Percentiles rank a stretch among this genome's conserved stretches.
phyloP scores from a whole-genome alignment of 2,113 vertebrate genomes.

The Lucifuga dentata region DNA sequence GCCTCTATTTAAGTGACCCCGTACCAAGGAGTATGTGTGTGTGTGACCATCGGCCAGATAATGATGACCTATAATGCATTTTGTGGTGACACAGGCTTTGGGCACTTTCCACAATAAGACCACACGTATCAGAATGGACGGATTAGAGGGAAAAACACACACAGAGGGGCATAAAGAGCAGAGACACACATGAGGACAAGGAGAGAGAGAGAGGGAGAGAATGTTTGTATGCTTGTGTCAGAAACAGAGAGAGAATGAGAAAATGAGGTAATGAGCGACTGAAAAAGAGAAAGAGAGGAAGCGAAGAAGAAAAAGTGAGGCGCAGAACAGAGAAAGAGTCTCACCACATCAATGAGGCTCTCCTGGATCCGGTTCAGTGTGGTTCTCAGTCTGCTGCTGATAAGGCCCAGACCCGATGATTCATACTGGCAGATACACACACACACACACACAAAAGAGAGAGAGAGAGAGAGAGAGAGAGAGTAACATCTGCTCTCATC shows the following conservation, averaged over 20 bases:
- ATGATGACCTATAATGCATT: conserved; percentile 75
- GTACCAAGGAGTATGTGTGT: conserved; percentile 17
- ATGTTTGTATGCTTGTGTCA: conserved; percentile 56
- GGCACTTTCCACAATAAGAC: conserved; percentile 35
- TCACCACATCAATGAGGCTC: conserved; percentile 95
- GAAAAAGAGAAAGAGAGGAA: conserved; percentile 21
- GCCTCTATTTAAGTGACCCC: conserved; percentile 25
- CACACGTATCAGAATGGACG: not conserved
- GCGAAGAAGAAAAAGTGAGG: not conserved
- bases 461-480: conserved; percentile 18
- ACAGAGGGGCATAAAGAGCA: conserved; percentile 40
- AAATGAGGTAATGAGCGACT: conserved; percentile 24
- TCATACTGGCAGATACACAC: conserved; percentile 88
- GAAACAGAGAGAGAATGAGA: conserved; percentile 33
- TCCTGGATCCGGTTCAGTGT: conserved; percentile 98
- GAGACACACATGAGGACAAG: conserved; percentile 15
- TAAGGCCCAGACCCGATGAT: conserved; percentile 94
- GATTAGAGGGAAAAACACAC: conserved; percentile 19
- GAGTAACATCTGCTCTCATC: conserved; percentile 27
- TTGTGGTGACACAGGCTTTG: conserved; percentile 33
- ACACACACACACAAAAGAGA: conserved; percentile 30
- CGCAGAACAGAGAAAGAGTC: conserved; percentile 52
- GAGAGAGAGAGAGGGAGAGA: not conserved
- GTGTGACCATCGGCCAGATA: conserved; percentile 64
- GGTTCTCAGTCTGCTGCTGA: conserved; percentile 95